phyloP scores from a whole-genome alignment of 64 coral and sea anemone genomes.

The Montipora cactus region DNA sequence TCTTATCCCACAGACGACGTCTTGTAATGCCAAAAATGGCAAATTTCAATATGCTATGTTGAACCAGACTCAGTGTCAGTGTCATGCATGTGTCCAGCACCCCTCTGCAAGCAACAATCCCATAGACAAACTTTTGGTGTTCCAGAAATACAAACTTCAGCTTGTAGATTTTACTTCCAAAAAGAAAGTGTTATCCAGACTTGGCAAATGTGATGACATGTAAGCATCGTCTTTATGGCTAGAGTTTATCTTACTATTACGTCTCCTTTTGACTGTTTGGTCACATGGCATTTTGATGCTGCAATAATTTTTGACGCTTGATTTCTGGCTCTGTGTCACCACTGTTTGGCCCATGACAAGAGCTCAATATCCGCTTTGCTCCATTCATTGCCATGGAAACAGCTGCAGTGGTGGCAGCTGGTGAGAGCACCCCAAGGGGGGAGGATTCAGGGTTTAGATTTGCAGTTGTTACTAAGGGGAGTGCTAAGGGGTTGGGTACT shows the following conservation, averaged over 20 bases:
- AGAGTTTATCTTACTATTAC: conserved; percentile 10
- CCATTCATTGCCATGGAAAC: conserved; percentile 98
- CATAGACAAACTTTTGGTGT: neutral
- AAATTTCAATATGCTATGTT: neutral
- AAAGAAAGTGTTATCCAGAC: neutral
- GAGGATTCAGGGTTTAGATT: conserved; percentile 95
- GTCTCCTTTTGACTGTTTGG: neutral
- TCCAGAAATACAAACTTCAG: conserved; percentile 6
- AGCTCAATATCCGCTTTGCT: conserved; percentile 80
- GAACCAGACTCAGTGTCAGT: neutral
- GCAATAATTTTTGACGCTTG: conserved; percentile 69
- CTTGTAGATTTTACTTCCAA: neutral
- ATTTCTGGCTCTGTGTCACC: conserved; percentile 64
- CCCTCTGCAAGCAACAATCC: neutral
- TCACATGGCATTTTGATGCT: conserved; percentile 14
- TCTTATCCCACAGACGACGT: neutral
- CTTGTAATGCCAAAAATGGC: neutral
- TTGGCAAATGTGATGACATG: neutral
- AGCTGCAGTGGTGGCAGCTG: conserved; percentile 97
- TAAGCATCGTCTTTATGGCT: neutral
- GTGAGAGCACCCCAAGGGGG: conserved; percentile 92
- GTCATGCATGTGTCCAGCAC: conserved; percentile 1
- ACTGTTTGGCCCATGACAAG: conserved; percentile 19
- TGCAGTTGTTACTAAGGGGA: conserved; percentile 72
- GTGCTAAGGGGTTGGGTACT: conserved; percentile 66